Base-by-base conservation (phyloP, 2,888 invertebrate genomes). In the Melipona bicolor region DNA sequence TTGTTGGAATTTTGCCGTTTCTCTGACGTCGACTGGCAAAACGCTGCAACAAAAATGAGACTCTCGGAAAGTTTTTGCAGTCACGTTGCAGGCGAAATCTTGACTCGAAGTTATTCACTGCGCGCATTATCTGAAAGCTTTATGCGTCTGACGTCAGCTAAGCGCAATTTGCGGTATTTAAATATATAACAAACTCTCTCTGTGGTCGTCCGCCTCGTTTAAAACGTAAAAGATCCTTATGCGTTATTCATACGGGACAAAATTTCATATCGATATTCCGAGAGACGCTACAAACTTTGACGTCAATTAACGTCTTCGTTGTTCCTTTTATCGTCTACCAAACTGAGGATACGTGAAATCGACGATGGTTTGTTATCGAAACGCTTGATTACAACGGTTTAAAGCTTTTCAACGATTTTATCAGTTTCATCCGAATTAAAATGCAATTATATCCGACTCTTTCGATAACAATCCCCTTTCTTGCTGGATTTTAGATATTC, bases 111-210 rank as follows among this genome's bases (percentile, higher is more conserved):
- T 56, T n/a, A 2, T 15, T 56, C 11, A 5, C 3, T 59, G 24
- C 15, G 56, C 5, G 13, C 2, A n/a, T 69, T 69, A 52, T 32
- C 52, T 54, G 32, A 13, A 65, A n/a, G n/a, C 36, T n/a, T 4
- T n/a, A n/a, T 65, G 21, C n/a, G 0, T 6, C 13, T 43, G 36
- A 52, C 21, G 32, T 5, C 9, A 69, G 27, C 5, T 52, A 27
- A 36, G 32, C 54, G 32, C 11, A 17, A n/a, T n/a, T 15, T 13
- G 17, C 13, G 17, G 54, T 36, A n/a, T 21, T 65, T 32, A 56
- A 70, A 70, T 70, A 36, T 70, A n/a, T 32, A 70, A 56, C 9
- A 56, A 54, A 54, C 36, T 56, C n/a, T 56, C 2, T 43, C 9
- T 43, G 9, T 43, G 43, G 3, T 70, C 3, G 36, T 36, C n/a